Conservation (phyloP, 64 coral and sea anemone species). For the Montipora cactus region DNA sequence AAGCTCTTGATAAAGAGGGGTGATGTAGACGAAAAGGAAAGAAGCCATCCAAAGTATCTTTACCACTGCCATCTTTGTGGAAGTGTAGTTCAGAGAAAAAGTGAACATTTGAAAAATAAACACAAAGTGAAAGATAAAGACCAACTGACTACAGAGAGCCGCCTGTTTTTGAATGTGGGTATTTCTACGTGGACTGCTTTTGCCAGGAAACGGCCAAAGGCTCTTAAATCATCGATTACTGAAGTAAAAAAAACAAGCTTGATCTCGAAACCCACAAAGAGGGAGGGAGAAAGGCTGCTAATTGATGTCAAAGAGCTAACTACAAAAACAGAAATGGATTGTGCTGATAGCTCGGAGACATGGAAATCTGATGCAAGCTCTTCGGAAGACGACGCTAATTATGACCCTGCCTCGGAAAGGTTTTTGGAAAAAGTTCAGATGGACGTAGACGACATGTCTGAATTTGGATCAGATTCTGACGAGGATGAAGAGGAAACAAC, state of each 20-base stretch:
- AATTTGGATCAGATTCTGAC: background rate
- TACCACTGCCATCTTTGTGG: background rate
- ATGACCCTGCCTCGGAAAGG: background rate
- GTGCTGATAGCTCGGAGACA: background rate
- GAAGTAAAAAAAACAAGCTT: background rate
- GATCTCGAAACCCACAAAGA: background rate
- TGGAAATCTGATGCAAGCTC: background rate
- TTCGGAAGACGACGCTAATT: background rate
- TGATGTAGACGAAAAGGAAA: background rate
- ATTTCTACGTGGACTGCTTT: background rate
- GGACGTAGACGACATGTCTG: background rate
- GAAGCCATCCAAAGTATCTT: background rate
- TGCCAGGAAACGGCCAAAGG: background rate
- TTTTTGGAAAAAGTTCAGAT: background rate
- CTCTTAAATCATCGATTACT: background rate
- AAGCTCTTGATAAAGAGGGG: background rate
- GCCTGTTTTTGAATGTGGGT: background rate
- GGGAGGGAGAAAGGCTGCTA: background rate
- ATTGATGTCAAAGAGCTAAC: background rate
- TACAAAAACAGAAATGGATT: background rate
- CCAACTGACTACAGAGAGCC: background rate
- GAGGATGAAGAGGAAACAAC: background rate
- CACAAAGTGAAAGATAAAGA: background rate
- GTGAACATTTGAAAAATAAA: background rate
- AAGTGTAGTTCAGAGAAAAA: background rate